Percentiles rank a stretch among this genome's conserved stretches.
Evolutionary conservation across 2,888 invertebrate genomes (phyloP).

Genomic region (Dolichopus griseipennis): DNA sequence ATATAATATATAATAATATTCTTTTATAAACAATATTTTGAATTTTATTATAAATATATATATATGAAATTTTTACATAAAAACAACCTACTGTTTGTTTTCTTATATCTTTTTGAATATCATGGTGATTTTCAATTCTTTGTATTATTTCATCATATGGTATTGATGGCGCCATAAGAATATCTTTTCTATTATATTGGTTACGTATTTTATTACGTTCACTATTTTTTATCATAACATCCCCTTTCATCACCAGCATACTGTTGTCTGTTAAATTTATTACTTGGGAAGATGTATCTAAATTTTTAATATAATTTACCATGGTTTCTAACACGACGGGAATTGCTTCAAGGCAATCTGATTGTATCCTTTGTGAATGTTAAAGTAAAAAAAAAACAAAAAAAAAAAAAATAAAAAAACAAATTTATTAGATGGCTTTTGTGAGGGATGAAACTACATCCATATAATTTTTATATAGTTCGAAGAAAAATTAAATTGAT

Average conservation of each 20-base stretch:
- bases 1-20: too few relatives aligned
- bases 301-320: constrained; percentile 17
- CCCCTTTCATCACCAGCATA: constrained; percentile 13
- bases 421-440: neutral
- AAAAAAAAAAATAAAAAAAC: constrained; percentile 9
- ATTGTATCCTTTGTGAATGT: constrained; percentile 33
- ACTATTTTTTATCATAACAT: constrained; percentile 13
- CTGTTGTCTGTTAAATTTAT: neutral
- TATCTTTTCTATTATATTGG: constrained; percentile 24
- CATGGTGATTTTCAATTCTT: constrained; percentile 36
- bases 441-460: too few relatives aligned
- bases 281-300: neutral
- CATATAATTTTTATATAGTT: too few relatives aligned
- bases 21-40: too few relatives aligned
- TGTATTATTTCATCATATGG: constrained; percentile 35
- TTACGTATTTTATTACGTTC: neutral
- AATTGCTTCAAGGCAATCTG: constrained; percentile 38
- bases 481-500: too few relatives aligned
- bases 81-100: constrained; percentile 32
- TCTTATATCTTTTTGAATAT: constrained; percentile 37
- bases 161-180: constrained; percentile 30
- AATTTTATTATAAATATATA: too few relatives aligned
- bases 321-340: constrained; percentile 37
- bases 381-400: constrained; percentile 18
- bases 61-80: neutral